A percentile compares a stretch with the other conserved stretches of the same genome.
Evolutionary conservation across 1,140 invertebrate genomes (phyloP).

Genomic region (Zaprionus inermis): DNA sequence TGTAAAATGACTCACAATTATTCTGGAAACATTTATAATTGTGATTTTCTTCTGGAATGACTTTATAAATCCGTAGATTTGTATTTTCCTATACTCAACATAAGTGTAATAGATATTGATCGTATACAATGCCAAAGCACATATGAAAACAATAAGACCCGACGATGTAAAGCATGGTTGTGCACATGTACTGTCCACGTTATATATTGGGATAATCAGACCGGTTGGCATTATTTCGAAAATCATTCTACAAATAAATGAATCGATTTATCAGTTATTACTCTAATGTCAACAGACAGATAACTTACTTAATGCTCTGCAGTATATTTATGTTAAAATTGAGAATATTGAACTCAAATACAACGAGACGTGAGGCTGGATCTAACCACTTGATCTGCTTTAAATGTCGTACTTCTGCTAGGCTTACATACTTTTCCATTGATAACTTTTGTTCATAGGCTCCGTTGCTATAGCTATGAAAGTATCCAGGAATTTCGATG

Average conservation of each 20-base stretch:
- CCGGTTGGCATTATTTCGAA: conserved; percentile 31
- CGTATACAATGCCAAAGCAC: neutral
- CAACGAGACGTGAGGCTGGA: conserved; percentile 40
- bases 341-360: conserved; percentile 48
- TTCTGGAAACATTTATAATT: neutral
- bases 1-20: conserved; percentile 10
- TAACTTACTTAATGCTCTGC: conserved; percentile 40
- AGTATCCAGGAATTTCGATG: conserved; percentile 7
- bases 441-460: conserved; percentile 46
- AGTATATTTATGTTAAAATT: conserved; percentile 46
- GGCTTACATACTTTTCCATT: conserved; percentile 17
- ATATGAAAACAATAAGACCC: neutral
- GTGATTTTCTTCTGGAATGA: neutral
- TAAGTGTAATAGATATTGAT: conserved; percentile 29
- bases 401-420: conserved; percentile 21
- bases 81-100: conserved; percentile 2
- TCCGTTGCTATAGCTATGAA: conserved; percentile 29
- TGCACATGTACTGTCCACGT: neutral
- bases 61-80: neutral
- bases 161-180: neutral
- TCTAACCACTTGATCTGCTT: conserved; percentile 44
- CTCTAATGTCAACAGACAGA: neutral
- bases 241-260: conserved; percentile 7
- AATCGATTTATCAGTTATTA: neutral
- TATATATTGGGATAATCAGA: neutral